Percentiles rank a stretch among this genome's conserved stretches.
phyloP scores from a whole-genome alignment of 1,140 invertebrate genomes.

The Microplitis demolitor region DNA sequence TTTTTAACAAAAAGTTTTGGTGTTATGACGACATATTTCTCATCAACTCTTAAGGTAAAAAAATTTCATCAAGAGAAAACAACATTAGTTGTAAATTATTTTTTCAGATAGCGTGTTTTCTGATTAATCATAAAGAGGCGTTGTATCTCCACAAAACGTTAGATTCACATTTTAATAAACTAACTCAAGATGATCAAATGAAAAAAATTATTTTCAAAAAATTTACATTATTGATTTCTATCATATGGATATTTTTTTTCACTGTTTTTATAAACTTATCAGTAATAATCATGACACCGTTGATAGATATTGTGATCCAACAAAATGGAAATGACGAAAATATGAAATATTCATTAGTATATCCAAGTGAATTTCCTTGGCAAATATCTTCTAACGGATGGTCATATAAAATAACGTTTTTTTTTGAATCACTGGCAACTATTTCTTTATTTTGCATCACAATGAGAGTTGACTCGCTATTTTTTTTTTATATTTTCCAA shows the following conservation, averaged over 20 bases:
- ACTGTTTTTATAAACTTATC: background rate
- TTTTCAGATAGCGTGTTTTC: background rate
- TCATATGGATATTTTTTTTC: too few species aligned
- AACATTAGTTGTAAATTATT: too few species aligned
- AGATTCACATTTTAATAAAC: background rate
- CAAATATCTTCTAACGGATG: conserved; percentile 10
- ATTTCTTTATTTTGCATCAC: conserved; percentile 28
- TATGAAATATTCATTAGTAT: conserved; percentile 22
- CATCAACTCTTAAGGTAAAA: background rate
- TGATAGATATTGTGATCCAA: conserved; percentile 1
- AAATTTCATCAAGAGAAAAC: background rate
- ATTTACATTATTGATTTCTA: too few species aligned
- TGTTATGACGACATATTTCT: background rate
- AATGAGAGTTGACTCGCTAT: conserved; percentile 37
- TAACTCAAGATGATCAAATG: too few species aligned
- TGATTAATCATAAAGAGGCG: background rate
- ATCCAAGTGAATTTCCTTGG: conserved; percentile 29
- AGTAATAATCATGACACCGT: background rate
- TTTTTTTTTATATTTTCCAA: conserved; percentile 38
- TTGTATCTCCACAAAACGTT: background rate
- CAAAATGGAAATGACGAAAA: background rate
- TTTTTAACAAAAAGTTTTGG: background rate
- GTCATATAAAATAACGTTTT: conserved; percentile 29
- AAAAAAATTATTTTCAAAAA: too few species aligned
- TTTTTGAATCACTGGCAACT: conserved; percentile 20